A percentile compares a stretch with the other conserved stretches of the same genome.
Conservation (phyloP, 2,113 vertebrate genomes). For the Pontoporia blainvillei region DNA sequence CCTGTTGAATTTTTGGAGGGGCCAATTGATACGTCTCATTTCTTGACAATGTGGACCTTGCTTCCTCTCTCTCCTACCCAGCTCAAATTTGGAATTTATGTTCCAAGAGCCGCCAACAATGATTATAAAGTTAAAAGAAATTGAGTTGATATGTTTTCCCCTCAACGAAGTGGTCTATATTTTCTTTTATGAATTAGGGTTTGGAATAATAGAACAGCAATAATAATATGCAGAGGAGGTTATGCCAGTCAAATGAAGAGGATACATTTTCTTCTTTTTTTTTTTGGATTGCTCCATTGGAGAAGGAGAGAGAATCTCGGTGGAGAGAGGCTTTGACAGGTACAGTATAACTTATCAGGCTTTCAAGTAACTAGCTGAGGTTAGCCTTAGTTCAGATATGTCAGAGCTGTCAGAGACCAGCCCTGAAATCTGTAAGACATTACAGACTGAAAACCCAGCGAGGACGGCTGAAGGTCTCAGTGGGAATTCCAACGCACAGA, state of each 20-base stretch:
- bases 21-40: neutral
- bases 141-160: neutral
- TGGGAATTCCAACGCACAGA: conserved; percentile 50
- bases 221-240: neutral
- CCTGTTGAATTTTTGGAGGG: neutral
- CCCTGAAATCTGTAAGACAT: conserved; percentile 63
- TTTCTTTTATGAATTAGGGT: conserved; percentile 1
- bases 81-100: neutral
- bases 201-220: neutral
- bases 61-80: neutral
- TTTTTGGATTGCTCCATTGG: neutral
- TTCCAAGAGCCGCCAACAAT: neutral
- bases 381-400: conserved; percentile 61
- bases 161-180: neutral
- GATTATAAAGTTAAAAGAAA: neutral
- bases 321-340: conserved; percentile 43
- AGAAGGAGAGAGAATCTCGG: neutral
- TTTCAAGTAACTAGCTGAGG: neutral
- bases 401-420: conserved; percentile 59
- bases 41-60: neutral
- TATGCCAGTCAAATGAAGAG: conserved; percentile 18
- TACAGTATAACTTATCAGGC: conserved; percentile 56
- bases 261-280: neutral
- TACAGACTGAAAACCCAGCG: conserved; percentile 25
- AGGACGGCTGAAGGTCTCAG: neutral